These are phyloP conservation scores for Dilophus febrilis DNA, from an alignment of 2,888 invertebrate genomes.

Conservation along the genomic window DNA sequence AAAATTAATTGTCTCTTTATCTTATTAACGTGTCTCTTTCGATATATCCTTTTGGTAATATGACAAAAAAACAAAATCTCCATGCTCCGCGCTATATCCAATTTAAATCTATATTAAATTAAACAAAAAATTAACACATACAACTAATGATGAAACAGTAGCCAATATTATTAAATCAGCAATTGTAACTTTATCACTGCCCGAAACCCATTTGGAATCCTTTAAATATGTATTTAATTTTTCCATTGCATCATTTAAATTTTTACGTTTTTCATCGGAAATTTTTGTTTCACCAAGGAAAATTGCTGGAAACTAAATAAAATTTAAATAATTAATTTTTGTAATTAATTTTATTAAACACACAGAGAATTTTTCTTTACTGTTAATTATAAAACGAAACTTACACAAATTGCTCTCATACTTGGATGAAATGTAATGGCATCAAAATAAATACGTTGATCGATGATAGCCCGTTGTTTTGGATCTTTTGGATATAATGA, in stretches of 20 bases:
- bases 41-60: no score
- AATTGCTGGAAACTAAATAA: neutral
- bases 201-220: constrained; percentile 27
- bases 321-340: neutral
- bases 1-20: no score
- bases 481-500: constrained; percentile 41
- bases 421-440: constrained; percentile 41
- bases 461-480: constrained; percentile 37
- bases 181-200: constrained; percentile 28
- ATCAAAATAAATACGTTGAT: constrained; percentile 46
- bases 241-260: constrained; percentile 38
- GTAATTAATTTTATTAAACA: neutral
- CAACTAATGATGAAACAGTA: constrained; percentile 27
- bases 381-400: neutral
- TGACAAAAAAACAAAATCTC: no score
- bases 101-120: no score
- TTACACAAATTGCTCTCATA: constrained; percentile 43
- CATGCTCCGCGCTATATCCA: no score
- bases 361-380: neutral
- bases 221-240: constrained; percentile 22
- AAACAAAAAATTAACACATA: no score
- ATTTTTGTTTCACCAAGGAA: constrained; percentile 38
- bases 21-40: no score
- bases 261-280: constrained; percentile 33
- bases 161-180: constrained; percentile 30